These are phyloP conservation scores for Cherax destructor DNA, from an alignment of 1,140 invertebrate species.

Conservation along the genomic window DNA sequence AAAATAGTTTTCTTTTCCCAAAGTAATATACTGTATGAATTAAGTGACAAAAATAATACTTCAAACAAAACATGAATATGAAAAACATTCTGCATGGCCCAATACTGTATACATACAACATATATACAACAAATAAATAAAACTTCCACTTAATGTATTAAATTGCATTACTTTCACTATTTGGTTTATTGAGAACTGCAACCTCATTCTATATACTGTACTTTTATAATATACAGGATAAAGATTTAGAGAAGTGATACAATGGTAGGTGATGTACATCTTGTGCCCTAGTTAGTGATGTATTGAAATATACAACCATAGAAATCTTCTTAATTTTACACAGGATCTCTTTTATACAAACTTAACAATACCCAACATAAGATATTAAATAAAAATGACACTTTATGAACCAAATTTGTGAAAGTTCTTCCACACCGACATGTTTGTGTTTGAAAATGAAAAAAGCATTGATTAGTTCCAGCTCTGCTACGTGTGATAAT, in stretches of 20 bases:
- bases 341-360: conserved; percentile 4
- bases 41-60: not conserved
- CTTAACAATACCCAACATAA: conserved; percentile 15
- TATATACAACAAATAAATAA: conserved; percentile 3
- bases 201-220: not conserved
- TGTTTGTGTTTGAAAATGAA: not conserved
- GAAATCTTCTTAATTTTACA: conserved; percentile 35
- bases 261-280: conserved; percentile 11
- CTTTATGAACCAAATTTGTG: not conserved
- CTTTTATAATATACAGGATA: not conserved
- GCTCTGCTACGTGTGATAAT: not conserved
- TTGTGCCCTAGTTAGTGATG: conserved; percentile 44
- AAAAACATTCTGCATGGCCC: not conserved
- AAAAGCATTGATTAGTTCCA: not conserved
- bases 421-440: not conserved
- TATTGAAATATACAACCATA: conserved; percentile 59
- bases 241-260: not conserved
- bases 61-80: not conserved
- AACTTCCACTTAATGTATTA: not conserved
- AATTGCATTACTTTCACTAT: not conserved
- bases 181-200: not conserved
- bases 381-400: not conserved
- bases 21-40: not conserved
- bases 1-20: not conserved
- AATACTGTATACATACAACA: not conserved